phyloP scores from a whole-genome alignment of 2,797 vertebrate genomes.

The Hippoglossus hippoglossus region DNA sequence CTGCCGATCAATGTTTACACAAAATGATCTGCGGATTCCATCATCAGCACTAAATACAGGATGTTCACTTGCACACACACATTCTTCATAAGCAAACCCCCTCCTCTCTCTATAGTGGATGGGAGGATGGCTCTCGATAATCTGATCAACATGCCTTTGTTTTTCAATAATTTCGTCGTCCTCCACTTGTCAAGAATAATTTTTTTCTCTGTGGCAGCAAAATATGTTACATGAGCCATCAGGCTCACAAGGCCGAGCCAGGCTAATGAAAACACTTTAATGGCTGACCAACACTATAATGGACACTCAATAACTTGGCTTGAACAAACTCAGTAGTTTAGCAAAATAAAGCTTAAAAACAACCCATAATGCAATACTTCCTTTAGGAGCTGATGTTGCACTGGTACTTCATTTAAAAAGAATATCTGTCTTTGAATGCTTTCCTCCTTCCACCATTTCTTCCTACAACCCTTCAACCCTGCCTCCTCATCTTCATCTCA shows the following conservation, averaged over 20 bases:
- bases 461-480: neutral
- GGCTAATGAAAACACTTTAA: slow-evolving; percentile 3
- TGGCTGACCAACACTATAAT: slow-evolving; percentile 5
- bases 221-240: neutral
- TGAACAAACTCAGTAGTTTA: neutral
- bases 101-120: too few species aligned
- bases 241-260: neutral
- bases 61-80: too few species aligned
- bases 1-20: too few species aligned
- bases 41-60: too few species aligned
- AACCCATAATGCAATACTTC: neutral
- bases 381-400: neutral
- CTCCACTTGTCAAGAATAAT: neutral
- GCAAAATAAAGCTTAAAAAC: neutral
- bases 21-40: too few species aligned
- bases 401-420: neutral
- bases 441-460: neutral
- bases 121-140: too few species aligned
- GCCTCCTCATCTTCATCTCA: slow-evolving; percentile 37
- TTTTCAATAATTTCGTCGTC: neutral
- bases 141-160: too few species aligned
- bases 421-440: neutral
- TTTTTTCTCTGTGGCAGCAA: neutral
- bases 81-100: too few species aligned
- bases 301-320: neutral